These are phyloP conservation scores for Achlya flavicornis DNA, from an alignment of 2,888 invertebrate genomes.

Conservation along the genomic window DNA sequence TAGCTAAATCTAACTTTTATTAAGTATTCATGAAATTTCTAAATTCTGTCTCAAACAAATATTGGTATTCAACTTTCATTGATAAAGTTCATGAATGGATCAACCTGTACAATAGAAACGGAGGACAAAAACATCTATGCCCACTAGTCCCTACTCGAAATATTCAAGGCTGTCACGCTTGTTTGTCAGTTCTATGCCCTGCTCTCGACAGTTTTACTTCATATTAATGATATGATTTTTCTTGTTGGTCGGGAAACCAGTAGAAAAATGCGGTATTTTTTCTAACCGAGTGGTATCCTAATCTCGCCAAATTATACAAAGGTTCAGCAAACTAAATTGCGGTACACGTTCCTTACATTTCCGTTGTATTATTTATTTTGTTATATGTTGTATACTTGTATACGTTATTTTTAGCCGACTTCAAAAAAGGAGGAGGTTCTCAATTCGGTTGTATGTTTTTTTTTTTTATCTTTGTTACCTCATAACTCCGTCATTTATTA, in stretches of 20 bases:
- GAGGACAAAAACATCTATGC: slow-evolving; percentile 5
- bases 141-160: slow-evolving; percentile 7
- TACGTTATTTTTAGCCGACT: no score
- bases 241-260: slow-evolving; percentile 31
- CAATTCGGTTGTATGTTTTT: no score
- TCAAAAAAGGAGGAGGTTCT: no score
- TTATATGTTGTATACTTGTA: no score
- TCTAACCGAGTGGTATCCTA: slow-evolving; percentile 15
- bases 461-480: no score
- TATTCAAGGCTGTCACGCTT: slow-evolving; percentile 24
- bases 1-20: not conserved
- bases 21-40: not conserved
- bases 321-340: slow-evolving; percentile 3
- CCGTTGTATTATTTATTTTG: no score
- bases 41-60: not conserved
- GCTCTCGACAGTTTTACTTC: slow-evolving; percentile 45
- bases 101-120: slow-evolving; percentile 1
- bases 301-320: not conserved
- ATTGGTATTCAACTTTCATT: not conserved
- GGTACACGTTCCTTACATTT: not conserved
- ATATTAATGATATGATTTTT: slow-evolving; percentile 49
- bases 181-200: slow-evolving; percentile 31
- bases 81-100: not conserved
- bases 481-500: no score
- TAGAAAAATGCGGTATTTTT: slow-evolving; percentile 37